Percentiles rank a stretch among this genome's conserved stretches.
phyloP scores from a whole-genome alignment of 2,888 invertebrate genomes.

The Julus scandinavius region DNA sequence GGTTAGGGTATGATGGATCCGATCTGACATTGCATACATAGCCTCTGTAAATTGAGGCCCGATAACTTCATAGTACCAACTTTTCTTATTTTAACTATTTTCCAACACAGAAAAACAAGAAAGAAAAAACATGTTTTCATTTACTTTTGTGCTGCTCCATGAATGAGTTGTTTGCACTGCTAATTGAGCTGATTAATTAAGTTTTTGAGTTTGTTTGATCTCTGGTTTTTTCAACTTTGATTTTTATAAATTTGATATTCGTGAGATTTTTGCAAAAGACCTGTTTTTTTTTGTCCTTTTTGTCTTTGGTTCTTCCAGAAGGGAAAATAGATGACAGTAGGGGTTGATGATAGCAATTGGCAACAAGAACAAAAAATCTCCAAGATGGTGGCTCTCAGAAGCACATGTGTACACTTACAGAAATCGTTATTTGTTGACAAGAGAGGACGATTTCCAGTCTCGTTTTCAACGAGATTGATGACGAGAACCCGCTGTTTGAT shows the following conservation, averaged over 20 bases:
- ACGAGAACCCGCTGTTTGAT: constrained; percentile 24
- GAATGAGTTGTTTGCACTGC: neutral
- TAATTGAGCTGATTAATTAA: constrained; percentile 17
- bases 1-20: too few species aligned
- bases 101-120: neutral
- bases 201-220: neutral
- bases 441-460: constrained; percentile 13
- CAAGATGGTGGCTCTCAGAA: neutral
- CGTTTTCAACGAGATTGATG: neutral
- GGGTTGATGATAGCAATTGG: neutral
- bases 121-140: neutral
- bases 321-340: neutral
- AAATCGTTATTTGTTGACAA: constrained; percentile 22
- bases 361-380: neutral
- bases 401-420: neutral
- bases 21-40: too few species aligned
- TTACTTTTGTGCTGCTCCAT: neutral
- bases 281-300: neutral
- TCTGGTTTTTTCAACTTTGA: neutral
- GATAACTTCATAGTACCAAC: too few species aligned
- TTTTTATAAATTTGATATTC: constrained; percentile 24
- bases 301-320: neutral
- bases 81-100: neutral
- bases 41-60: too few species aligned
- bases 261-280: neutral